Evolutionary conservation across 2,888 invertebrate species (phyloP).

Genomic region (Seira ritae): DNA sequence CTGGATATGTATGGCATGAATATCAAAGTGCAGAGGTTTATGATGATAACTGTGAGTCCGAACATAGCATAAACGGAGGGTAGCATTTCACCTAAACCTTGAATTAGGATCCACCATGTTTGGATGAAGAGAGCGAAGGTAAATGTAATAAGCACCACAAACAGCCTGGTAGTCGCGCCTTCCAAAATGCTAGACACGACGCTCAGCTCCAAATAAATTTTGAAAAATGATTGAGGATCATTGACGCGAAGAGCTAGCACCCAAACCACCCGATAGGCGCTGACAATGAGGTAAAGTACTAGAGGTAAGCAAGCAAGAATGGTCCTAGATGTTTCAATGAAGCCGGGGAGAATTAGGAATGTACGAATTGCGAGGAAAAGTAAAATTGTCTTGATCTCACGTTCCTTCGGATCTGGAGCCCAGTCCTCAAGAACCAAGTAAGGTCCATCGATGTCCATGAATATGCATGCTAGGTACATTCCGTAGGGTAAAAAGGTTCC

Average conservation of each 20-base stretch:
- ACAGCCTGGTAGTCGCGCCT: not conserved
- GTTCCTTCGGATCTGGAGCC: not conserved
- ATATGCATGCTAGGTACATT: not conserved
- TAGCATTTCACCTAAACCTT: not conserved
- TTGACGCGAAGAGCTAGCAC: no score
- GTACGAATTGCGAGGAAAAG: not conserved
- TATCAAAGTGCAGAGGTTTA: not conserved
- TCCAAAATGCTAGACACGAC: not conserved
- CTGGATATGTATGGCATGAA: not conserved
- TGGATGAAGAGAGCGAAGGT: not conserved
- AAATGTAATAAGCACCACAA: not conserved
- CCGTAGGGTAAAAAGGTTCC: not conserved
- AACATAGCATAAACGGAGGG: not conserved
- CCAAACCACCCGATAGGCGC: not conserved
- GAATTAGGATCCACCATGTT: not conserved
- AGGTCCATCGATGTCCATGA: slow-evolving; percentile 19
- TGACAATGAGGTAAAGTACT: not conserved
- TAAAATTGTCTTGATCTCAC: not conserved
- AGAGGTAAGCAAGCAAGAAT: not conserved
- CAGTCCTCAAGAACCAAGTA: slow-evolving; percentile 25
- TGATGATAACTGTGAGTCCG: not conserved
- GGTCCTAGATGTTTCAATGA: slow-evolving; percentile 1
- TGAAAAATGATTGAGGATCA: not conserved
- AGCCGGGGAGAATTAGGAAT: slow-evolving; percentile 18
- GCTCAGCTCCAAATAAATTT: not conserved